Conservation (phyloP, 2,888 invertebrate species). For the Eledona agricola region DNA sequence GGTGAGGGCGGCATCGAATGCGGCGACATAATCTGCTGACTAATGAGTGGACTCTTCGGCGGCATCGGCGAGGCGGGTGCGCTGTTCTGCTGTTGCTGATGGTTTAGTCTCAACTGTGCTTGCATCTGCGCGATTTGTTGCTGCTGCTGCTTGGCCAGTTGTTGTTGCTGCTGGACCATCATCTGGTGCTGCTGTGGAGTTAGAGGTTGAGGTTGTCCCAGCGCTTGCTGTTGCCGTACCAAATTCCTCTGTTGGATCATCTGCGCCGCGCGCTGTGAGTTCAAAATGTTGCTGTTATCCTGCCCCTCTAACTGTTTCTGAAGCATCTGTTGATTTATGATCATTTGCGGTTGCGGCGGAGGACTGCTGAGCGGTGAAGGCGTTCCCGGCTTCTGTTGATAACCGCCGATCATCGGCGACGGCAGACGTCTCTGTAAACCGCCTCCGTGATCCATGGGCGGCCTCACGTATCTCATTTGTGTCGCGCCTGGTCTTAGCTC, state of each 20-base stretch:
- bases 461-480: constrained; percentile 56
- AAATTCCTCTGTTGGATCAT: constrained; percentile 54
- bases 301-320: constrained; percentile 60
- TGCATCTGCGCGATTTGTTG: constrained; percentile 46
- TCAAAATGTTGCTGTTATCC: constrained; percentile 63
- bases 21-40: constrained; percentile 61
- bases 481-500: constrained; percentile 48
- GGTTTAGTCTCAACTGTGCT: constrained; percentile 58
- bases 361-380: constrained; percentile 60
- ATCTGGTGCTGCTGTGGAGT: constrained; percentile 59
- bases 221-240: constrained; percentile 55
- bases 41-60: constrained; percentile 64
- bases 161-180: constrained; percentile 57
- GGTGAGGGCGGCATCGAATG: constrained; percentile 63
- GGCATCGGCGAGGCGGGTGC: constrained; percentile 67
- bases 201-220: constrained; percentile 53
- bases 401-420: constrained; percentile 53
- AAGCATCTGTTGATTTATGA: constrained; percentile 53
- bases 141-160: constrained; percentile 51
- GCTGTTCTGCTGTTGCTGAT: constrained; percentile 52
- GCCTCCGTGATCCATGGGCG: constrained; percentile 50
- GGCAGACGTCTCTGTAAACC: constrained; percentile 56
- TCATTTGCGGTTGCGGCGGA: constrained; percentile 57
- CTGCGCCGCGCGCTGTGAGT: constrained; percentile 56
- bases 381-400: constrained; percentile 59